Evolutionary conservation across 2,113 vertebrate species (phyloP).

Genomic region (Deroptyus accipitrinus): DNA sequence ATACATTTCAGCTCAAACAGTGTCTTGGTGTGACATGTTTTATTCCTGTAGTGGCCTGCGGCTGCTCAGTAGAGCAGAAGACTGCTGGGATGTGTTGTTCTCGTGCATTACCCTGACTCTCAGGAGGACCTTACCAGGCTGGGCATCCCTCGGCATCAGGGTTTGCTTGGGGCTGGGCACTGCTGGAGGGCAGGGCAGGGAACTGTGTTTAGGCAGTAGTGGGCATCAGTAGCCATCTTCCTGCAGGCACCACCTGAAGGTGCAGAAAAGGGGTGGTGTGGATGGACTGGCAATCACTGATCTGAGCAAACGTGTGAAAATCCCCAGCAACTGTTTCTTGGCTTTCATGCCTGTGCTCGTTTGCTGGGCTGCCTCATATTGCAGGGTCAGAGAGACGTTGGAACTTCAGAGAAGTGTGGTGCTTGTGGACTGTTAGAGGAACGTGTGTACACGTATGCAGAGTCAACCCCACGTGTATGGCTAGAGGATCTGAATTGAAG

Average conservation of each 20-base stretch:
- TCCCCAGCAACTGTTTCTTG: neutral
- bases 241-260: neutral
- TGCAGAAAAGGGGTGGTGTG: neutral
- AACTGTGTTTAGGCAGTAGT: neutral
- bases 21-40: neutral
- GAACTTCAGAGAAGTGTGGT: neutral
- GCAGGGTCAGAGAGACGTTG: neutral
- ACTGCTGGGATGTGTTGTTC: neutral
- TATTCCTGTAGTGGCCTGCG: neutral
- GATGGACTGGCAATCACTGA: accelerated
- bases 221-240: neutral
- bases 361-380: neutral
- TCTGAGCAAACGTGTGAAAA: neutral
- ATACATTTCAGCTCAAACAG: neutral
- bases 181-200: neutral
- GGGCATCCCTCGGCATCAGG: neutral
- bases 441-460: accelerated
- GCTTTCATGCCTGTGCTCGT: accelerated
- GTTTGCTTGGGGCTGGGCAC: neutral
- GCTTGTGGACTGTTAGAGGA: neutral
- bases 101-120: neutral
- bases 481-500: neutral
- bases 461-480: neutral
- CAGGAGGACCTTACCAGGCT: neutral
- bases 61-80: neutral